A percentile compares a stretch with the other conserved stretches of the same genome.
These are phyloP conservation scores for Harlomillsia oculata DNA, from an alignment of 1,140 invertebrate species.

Conservation along the genomic window DNA sequence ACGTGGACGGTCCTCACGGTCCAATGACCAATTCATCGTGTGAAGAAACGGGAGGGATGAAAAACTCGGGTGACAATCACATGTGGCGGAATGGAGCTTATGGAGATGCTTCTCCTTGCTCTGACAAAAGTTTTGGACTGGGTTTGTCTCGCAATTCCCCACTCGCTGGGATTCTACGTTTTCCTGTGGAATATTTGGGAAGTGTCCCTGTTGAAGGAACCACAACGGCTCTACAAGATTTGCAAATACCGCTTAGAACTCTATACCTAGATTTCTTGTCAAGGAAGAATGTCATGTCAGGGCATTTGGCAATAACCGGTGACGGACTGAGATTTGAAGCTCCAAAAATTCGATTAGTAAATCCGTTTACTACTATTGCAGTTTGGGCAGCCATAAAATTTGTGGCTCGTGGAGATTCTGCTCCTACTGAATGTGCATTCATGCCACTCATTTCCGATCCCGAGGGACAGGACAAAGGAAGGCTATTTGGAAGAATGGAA, in stretches of 20 bases:
- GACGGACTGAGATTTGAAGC: constrained; percentile 35
- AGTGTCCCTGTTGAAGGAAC: constrained; percentile 63
- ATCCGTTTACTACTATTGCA: constrained; percentile 77
- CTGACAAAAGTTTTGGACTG: constrained; percentile 5
- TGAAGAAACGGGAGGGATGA: background rate
- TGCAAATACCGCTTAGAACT: constrained; percentile 67
- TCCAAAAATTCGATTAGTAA: constrained; percentile 48
- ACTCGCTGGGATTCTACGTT: constrained; percentile 39
- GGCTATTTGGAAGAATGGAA: constrained; percentile 47
- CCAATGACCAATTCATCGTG: background rate
- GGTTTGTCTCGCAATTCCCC: background rate
- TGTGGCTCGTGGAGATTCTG: constrained; percentile 33
- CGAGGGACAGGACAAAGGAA: constrained; percentile 61
- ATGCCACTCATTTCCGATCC: constrained; percentile 75
- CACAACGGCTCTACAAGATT: constrained; percentile 66
- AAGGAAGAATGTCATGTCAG: constrained; percentile 41
- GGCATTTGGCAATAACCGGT: constrained; percentile 46
- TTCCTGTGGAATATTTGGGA: constrained; percentile 70
- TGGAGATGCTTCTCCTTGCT: constrained; percentile 7
- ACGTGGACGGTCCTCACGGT: background rate
- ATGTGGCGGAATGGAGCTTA: constrained; percentile 31
- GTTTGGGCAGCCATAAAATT: constrained; percentile 82
- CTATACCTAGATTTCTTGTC: constrained; percentile 60
- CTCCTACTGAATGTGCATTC: constrained; percentile 55
- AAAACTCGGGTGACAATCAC: constrained; percentile 8